phyloP scores from a whole-genome alignment of 2,113 vertebrate species.

The Chascanopsetta lugubris region DNA sequence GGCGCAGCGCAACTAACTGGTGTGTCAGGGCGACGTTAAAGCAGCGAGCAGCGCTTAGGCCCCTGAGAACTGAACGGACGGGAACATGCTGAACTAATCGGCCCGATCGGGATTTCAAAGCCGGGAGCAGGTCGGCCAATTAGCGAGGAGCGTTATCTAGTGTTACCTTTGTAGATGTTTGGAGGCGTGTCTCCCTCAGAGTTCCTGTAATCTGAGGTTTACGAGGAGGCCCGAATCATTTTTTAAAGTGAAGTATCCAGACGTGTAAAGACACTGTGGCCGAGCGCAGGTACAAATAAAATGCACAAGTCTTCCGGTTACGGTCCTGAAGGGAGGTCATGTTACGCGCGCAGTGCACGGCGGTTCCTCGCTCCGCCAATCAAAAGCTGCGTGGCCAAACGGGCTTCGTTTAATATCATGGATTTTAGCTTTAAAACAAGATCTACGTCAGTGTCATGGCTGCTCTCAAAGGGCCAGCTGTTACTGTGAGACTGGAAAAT shows the following conservation, averaged over 20 bases:
- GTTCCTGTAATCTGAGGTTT: conserved; percentile 49
- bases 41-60: neutral
- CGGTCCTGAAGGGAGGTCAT: too few species aligned
- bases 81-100: conserved; percentile 36
- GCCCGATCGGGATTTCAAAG: conserved; percentile 10
- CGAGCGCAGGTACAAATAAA: neutral
- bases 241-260: conserved; percentile 27
- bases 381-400: too few species aligned
- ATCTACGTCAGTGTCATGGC: too few species aligned
- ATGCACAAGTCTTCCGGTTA: too few species aligned
- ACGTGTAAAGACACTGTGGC: conserved; percentile 29
- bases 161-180: conserved; percentile 27
- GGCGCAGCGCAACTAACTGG: neutral
- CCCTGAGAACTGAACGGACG: conserved; percentile 11
- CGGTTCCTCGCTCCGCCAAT: too few species aligned
- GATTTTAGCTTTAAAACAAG: too few species aligned
- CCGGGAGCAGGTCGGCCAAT: conserved; percentile 18
- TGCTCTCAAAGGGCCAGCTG: too few species aligned
- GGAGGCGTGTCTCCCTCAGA: conserved; percentile 39
- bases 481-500: too few species aligned
- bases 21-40: too few species aligned
- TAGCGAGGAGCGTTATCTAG: conserved; percentile 47
- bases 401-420: too few species aligned
- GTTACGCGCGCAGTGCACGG: too few species aligned
- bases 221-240: conserved; percentile 46